Evolutionary conservation across 1,140 invertebrate species (phyloP), one percentile per base, ranked within the genome.

Genomic region (Brachionus angularis): DNA sequence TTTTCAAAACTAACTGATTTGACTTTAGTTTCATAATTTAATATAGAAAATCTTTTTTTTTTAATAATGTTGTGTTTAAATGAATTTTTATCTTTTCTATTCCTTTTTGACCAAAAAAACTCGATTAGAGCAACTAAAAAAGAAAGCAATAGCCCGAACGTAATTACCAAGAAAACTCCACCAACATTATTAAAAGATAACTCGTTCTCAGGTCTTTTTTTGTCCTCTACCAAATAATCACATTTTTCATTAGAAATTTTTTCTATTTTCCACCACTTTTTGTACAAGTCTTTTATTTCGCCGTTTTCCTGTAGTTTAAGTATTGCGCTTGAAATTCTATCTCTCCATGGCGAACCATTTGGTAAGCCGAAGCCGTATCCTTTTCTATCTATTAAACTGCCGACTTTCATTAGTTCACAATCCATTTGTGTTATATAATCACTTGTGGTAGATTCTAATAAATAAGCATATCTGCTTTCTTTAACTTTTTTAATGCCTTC

Each of bases 81-180:
- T n/a, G n/a, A n/a, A n/a, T n/a, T n/a, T n/a, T n/a, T n/a, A n/a
- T n/a, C n/a, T n/a, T n/a, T n/a, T n/a, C n/a, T n/a, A n/a, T n/a
- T n/a, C n/a, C n/a, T n/a, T n/a, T n/a, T n/a, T n/a, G n/a, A n/a
- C 89, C 90, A 94, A 75, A 92, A 92, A 79, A 96, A 96, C 79
- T 96, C 93, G 72, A 93, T 83, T 46, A 96, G 89, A 12, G 93
- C 92, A 0, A 96, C 90, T 16, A 95, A 82, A 71, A 96, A 89
- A 1, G 93, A 90, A 25, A 96, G 78, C 0, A 91, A 90, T 42
- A 97, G 82, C 0, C 93, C 93, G 75, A 90, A 91, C 1, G 96
- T 84, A 1, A 98, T 84, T 1, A 97, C 92, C n/a, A 98, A 91
- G 80, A 98, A 98, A 12, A 97, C 93, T 5, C 95, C 95, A 75